A percentile compares a stretch with the other conserved stretches of the same genome.
Conservation (phyloP, 2,113 vertebrate genomes). For the Dasyprocta punctata region DNA sequence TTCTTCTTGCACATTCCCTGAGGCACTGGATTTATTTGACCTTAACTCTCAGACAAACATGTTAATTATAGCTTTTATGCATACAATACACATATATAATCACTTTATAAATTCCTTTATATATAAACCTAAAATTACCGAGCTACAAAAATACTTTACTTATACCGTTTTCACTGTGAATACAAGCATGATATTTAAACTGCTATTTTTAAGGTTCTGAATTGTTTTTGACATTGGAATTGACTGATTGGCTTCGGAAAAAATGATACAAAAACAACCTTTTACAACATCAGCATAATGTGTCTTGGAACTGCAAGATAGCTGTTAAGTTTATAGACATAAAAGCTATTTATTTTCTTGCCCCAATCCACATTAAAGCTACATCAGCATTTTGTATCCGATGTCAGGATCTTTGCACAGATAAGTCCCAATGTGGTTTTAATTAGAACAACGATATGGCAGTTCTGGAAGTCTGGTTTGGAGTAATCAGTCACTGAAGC, state of each 20-base stretch:
- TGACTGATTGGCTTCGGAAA: conserved; percentile 51
- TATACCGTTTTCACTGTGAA: background rate
- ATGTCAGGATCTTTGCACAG: background rate
- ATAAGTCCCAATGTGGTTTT: conserved; percentile 40
- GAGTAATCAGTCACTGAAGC: background rate
- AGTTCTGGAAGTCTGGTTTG: background rate
- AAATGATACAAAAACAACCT: conserved; percentile 13
- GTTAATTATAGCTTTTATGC: background rate
- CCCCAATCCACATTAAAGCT: conserved; percentile 43
- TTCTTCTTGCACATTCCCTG: background rate
- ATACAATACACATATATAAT: background rate
- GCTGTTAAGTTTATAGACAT: conserved; percentile 42
- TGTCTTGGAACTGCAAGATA: background rate
- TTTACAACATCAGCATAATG: conserved; percentile 33
- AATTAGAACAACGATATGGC: conserved; percentile 44
- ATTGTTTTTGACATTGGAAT: conserved; percentile 56
- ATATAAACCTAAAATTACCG: conserved; percentile 14
- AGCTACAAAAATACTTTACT: background rate
- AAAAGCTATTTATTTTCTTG: conserved; percentile 63
- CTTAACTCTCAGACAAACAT: conserved; percentile 31
- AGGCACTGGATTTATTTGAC: background rate
- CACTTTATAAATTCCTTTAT: background rate
- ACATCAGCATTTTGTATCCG: conserved; percentile 22
- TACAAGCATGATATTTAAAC: background rate
- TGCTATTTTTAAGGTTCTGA: conserved; percentile 13